phyloP scores from a whole-genome alignment of 2,888 invertebrate genomes.

The Tridacna crocea region DNA sequence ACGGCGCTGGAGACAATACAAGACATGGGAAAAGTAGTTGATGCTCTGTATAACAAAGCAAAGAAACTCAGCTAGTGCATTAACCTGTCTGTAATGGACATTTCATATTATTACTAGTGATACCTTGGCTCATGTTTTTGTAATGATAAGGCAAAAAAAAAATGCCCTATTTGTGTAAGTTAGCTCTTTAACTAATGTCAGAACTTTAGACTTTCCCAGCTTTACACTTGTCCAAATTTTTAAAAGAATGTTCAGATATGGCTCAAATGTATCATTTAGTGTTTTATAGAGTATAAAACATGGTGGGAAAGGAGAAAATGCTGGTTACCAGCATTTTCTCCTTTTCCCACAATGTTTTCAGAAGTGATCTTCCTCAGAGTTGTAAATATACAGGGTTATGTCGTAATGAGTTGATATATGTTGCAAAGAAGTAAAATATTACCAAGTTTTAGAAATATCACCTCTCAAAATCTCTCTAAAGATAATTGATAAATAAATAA shows the following conservation, averaged over 20 bases:
- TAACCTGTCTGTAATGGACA: background rate
- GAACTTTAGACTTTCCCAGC: background rate
- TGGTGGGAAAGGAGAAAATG: background rate
- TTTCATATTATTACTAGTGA: no score
- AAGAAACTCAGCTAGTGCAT: slow-evolving; percentile 90
- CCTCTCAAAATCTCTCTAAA: no score
- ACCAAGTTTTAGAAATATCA: no score
- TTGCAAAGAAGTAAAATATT: no score
- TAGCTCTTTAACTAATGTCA: background rate
- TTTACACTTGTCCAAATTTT: background rate
- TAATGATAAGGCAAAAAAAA: background rate
- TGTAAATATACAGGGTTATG: no score
- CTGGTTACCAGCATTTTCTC: background rate
- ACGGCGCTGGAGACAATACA: slow-evolving; percentile 98
- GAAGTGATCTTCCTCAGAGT: no score
- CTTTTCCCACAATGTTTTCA: slow-evolving; percentile 2
- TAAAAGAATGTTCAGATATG: no score
- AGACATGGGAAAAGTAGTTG: slow-evolving; percentile 99
- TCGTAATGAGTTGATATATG: no score
- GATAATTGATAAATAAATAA: no score
- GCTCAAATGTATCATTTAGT: no score
- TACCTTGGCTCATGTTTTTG: no score
- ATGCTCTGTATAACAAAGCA: slow-evolving; percentile 99
- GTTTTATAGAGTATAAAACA: background rate
- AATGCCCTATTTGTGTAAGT: background rate